Base-by-base conservation (phyloP, 1,140 invertebrate species). In the Contarinia nasturtii region DNA sequence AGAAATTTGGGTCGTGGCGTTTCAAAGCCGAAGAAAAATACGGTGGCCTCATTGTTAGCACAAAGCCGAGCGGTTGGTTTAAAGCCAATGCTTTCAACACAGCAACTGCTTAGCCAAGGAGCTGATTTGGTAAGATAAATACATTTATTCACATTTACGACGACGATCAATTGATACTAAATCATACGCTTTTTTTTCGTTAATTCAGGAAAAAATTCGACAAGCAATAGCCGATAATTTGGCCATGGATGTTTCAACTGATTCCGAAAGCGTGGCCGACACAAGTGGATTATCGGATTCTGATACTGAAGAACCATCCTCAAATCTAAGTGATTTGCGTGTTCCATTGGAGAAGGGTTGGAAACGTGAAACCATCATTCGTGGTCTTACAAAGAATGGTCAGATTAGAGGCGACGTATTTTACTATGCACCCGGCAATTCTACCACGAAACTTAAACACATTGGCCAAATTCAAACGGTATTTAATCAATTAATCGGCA, bases 11-110 rank as follows among this genome's bases (percentile, higher is more conserved):
- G 85, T 8, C 71, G 83, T 2, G 84, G 84, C 1, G 81, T 86
- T 3, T 86, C 82, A 51, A 86, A 86, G 58, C 84, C 84, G 21
- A 89, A 89, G 70, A 90, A 90, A 67, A 89, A 89, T 57, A 90
- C 86, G 0, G 86, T 90, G 0, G 86, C 86, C 0, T 88, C 85
- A 19, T 63, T 90, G 22, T 63, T 90, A 19, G 85, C 85, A 0
- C 83, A 87, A 64, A 85, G 81, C 53, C 67, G 85, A 52, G 83
- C 82, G 1, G 69, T 87, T 17, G 82, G 83, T 1, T 62, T 72
- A 3, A 65, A 72, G 20, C 72, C 72, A 3, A 70, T 71, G 54
- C 52, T 73, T 2, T 66, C 70, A n/a, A 70, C 73, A 14, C 71
- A 74, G 47, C 65, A 66, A 46, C 45, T 67, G 42, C 47, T 66